Percentiles rank a stretch among this genome's conserved stretches.
Conservation (phyloP, 2,113 vertebrate genomes). For the Setophaga petechia region DNA sequence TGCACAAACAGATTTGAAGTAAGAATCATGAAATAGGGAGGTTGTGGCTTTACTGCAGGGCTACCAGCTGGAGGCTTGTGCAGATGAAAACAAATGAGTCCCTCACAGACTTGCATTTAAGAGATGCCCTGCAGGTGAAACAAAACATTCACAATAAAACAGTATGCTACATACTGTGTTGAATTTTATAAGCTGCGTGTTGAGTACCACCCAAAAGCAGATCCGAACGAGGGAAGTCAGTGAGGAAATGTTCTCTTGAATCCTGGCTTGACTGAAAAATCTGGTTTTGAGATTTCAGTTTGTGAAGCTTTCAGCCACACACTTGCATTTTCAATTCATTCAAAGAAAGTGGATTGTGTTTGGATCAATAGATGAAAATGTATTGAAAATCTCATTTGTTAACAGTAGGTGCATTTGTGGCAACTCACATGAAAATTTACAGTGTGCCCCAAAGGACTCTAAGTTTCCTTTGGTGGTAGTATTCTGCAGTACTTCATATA, state of each 20-base stretch:
- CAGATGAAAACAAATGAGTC: not conserved
- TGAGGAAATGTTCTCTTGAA: not conserved
- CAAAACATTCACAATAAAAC: not conserved
- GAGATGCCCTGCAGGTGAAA: constrained; percentile 24
- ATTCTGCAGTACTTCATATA: not conserved
- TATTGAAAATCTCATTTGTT: not conserved
- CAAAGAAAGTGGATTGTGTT: not conserved
- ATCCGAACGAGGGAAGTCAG: not conserved
- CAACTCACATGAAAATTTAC: not conserved
- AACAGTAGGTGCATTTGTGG: not conserved
- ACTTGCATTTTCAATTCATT: not conserved
- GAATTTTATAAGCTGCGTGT: constrained; percentile 6
- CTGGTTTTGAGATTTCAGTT: not conserved
- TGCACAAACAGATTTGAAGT: constrained; percentile 22
- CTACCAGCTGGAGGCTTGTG: constrained; percentile 17
- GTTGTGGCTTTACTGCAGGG: constrained; percentile 20
- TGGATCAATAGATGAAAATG: not conserved
- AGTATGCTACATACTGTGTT: not conserved
- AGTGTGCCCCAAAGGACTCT: not conserved
- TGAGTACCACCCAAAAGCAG: not conserved
- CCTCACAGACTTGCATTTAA: not conserved
- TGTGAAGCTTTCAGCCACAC: not conserved
- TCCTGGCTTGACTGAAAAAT: not conserved
- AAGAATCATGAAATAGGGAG: not conserved
- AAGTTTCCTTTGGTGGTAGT: not conserved